Conservation (phyloP, 2,888 invertebrate species). For the Sepiola atlantica region DNA sequence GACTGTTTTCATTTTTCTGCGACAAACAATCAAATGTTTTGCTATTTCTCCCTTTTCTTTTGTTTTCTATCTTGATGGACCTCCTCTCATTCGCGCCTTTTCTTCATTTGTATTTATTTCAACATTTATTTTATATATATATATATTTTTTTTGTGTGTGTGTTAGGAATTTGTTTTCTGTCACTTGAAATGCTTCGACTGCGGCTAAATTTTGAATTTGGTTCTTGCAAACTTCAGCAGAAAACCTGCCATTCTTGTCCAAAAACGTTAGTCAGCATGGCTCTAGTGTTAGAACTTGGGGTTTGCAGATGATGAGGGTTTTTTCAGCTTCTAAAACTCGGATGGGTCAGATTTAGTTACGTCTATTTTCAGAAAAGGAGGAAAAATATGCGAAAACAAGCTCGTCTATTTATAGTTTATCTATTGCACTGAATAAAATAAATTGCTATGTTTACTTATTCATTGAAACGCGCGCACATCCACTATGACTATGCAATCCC, state of each 20-base stretch:
- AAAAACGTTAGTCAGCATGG: not conserved
- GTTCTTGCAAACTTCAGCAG: constrained; percentile 1
- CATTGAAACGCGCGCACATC: too few relatives aligned
- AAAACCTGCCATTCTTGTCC: not conserved
- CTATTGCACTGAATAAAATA: not conserved
- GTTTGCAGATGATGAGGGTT: not conserved
- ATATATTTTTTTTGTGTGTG: not conserved
- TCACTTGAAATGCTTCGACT: not conserved
- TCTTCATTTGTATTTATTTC: not conserved
- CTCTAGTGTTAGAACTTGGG: not conserved
- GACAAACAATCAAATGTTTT: not conserved
- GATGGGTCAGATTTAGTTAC: not conserved
- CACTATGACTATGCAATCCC: too few relatives aligned
- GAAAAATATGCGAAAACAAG: not conserved
- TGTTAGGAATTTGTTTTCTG: too few relatives aligned
- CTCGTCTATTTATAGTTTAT: not conserved
- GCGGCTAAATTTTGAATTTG: not conserved
- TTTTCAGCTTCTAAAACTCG: not conserved
- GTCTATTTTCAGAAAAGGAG: not conserved
- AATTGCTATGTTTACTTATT: too few relatives aligned
- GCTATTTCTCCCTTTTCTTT: not conserved
- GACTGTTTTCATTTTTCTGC: not conserved
- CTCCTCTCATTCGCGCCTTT: not conserved
- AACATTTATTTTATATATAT: not conserved
- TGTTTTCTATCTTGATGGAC: not conserved